Percentiles rank a stretch among this genome's conserved stretches.
These are phyloP conservation scores for Copidosoma floridanum DNA, from an alignment of 1,140 invertebrate genomes.

Conservation along the genomic window DNA sequence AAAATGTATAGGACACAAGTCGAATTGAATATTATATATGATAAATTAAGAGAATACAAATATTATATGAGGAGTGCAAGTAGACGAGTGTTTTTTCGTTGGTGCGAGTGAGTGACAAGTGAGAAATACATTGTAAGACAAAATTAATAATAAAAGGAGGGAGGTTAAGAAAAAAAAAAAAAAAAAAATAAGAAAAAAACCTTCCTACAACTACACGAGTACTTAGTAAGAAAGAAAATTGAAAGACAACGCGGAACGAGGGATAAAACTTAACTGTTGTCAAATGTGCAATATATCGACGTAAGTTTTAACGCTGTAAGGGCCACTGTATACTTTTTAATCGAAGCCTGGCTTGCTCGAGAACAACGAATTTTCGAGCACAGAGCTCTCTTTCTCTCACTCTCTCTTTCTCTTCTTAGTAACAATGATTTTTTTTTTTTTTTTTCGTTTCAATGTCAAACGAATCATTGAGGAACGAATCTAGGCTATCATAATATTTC, in stretches of 20 bases:
- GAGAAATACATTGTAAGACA: constrained; percentile 10
- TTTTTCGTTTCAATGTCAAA: constrained; percentile 4
- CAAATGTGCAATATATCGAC: constrained; percentile 58
- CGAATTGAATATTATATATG: constrained; percentile 16
- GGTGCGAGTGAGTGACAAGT: constrained; percentile 1
- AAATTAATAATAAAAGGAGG: constrained; percentile 2
- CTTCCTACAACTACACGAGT: constrained; percentile 52
- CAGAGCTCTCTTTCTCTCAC: background rate
- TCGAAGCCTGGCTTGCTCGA: background rate
- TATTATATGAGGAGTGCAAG: too few species aligned
- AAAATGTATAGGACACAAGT: constrained; percentile 20
- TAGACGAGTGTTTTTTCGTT: constrained; percentile 5
- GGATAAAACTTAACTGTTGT: constrained; percentile 56
- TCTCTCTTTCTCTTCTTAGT: background rate
- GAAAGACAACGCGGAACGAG: too few species aligned
- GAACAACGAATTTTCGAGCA: constrained; percentile 21
- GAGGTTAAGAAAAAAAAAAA: constrained; percentile 2
- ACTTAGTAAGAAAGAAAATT: constrained; percentile 45
- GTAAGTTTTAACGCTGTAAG: constrained; percentile 50
- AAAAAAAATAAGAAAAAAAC: constrained; percentile 22
- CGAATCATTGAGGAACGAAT: constrained; percentile 28
- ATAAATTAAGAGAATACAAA: constrained; percentile 23
- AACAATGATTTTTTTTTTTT: constrained; percentile 10
- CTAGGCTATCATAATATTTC: too few species aligned
- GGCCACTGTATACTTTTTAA: constrained; percentile 50